phyloP scores from a whole-genome alignment of 1,140 invertebrate species.

The Apis dorsata region DNA sequence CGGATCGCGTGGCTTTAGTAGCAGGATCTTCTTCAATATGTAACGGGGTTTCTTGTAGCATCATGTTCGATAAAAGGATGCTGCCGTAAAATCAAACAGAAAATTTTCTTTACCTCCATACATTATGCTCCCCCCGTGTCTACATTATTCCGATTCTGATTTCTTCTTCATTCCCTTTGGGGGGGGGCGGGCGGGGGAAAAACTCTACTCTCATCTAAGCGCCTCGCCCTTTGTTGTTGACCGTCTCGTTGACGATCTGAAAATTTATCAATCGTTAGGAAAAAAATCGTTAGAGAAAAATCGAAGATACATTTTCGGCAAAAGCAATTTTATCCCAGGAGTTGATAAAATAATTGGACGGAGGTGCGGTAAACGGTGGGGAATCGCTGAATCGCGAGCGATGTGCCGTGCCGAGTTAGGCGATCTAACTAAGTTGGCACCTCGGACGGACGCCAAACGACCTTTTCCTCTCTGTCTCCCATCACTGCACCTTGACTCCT shows the following conservation, averaged over 20 bases:
- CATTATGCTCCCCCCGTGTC: slow-evolving; percentile 4
- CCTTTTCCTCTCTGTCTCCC: slow-evolving; percentile 76
- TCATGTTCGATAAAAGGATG: slow-evolving; percentile 45
- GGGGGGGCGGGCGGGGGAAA: too few relatives aligned
- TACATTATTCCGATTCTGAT: slow-evolving; percentile 28
- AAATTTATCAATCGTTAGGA: too few relatives aligned
- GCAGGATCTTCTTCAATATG: slow-evolving; percentile 35
- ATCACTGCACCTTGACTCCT: slow-evolving; percentile 74
- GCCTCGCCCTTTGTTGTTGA: too few relatives aligned
- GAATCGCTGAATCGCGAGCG: slow-evolving; percentile 46
- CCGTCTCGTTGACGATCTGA: too few relatives aligned
- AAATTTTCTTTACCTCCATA: slow-evolving; percentile 29
- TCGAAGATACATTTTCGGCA: too few relatives aligned
- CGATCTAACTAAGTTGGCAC: slow-evolving; percentile 77
- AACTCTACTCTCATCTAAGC: too few relatives aligned
- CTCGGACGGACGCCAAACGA: slow-evolving; percentile 74
- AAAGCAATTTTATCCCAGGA: neutral
- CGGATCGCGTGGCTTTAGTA: slow-evolving; percentile 28
- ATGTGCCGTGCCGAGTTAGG: slow-evolving; percentile 68
- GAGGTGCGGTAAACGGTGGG: slow-evolving; percentile 26
- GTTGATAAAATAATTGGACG: slow-evolving; percentile 19
- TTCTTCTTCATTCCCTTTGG: slow-evolving; percentile 19
- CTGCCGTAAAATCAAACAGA: slow-evolving; percentile 14
- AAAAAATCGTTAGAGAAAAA: too few relatives aligned
- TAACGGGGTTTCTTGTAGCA: slow-evolving; percentile 13